A percentile compares a stretch with the other conserved stretches of the same genome.
These are phyloP conservation scores for Octomys mimax DNA, from an alignment of 2,797 vertebrate species.

Conservation along the genomic window DNA sequence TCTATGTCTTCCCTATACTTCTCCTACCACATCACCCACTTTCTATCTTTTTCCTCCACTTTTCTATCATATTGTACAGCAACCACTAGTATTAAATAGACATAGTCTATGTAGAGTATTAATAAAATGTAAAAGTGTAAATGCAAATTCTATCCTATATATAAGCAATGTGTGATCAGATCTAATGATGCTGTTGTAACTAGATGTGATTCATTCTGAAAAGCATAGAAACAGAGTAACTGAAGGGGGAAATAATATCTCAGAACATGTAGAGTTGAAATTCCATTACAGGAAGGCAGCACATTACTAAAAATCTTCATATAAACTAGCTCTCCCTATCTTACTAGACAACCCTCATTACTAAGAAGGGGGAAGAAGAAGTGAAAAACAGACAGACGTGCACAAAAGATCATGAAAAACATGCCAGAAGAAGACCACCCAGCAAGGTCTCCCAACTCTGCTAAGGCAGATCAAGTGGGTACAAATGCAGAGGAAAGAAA, in stretches of 20 bases:
- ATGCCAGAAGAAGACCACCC: neutral
- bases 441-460: neutral
- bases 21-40: neutral
- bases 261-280: neutral
- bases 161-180: neutral
- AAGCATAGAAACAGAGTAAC: neutral
- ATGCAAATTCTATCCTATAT: neutral
- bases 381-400: neutral
- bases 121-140: neutral
- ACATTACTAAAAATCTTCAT: neutral
- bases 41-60: neutral
- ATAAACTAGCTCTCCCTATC: neutral
- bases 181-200: neutral
- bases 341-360: neutral
- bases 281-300: neutral
- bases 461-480: neutral
- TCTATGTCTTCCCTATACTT: neutral
- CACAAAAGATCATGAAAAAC: neutral
- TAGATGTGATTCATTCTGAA: neutral
- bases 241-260: neutral
- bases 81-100: neutral
- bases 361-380: neutral
- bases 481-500: neutral
- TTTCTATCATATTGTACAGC: neutral
- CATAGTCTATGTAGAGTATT: neutral